phyloP scores from a whole-genome alignment of 2,113 vertebrate species.

The Lepisosteus osseus region DNA sequence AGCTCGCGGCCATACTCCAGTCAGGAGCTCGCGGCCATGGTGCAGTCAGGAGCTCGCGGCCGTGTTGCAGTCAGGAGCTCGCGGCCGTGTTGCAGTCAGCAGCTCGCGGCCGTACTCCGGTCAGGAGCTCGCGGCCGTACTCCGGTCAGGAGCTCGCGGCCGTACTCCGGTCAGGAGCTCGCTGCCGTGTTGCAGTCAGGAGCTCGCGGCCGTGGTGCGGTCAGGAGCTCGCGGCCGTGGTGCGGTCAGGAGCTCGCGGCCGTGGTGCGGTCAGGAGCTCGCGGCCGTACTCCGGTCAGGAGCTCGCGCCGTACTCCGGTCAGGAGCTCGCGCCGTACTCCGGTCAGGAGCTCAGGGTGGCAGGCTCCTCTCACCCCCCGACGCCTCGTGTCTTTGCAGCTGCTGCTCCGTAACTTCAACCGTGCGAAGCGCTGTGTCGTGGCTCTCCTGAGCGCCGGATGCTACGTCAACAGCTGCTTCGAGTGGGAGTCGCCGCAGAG shows the following conservation, averaged over 20 bases:
- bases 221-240: background rate
- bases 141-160: too few species aligned
- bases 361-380: conserved; percentile 1
- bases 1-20: background rate
- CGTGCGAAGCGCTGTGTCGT: conserved; percentile 85
- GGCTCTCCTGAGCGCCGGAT: conserved; percentile 84
- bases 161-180: too few species aligned
- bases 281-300: background rate
- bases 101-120: too few species aligned
- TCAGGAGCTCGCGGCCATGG: background rate
- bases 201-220: too few species aligned
- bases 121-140: too few species aligned
- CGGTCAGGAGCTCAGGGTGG: background rate
- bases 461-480: conserved; percentile 95
- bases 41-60: background rate
- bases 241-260: conserved; percentile 1
- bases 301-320: background rate
- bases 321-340: background rate
- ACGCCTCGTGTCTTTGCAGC: conserved; percentile 60
- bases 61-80: background rate
- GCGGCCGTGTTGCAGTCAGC: too few species aligned
- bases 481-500: conserved; percentile 96
- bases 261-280: background rate
- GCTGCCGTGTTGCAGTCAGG: too few species aligned
- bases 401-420: conserved; percentile 88